A percentile compares a stretch with the other conserved stretches of the same genome.
Evolutionary conservation across 2,113 vertebrate species (phyloP).

Genomic region (Setophaga coronata): DNA sequence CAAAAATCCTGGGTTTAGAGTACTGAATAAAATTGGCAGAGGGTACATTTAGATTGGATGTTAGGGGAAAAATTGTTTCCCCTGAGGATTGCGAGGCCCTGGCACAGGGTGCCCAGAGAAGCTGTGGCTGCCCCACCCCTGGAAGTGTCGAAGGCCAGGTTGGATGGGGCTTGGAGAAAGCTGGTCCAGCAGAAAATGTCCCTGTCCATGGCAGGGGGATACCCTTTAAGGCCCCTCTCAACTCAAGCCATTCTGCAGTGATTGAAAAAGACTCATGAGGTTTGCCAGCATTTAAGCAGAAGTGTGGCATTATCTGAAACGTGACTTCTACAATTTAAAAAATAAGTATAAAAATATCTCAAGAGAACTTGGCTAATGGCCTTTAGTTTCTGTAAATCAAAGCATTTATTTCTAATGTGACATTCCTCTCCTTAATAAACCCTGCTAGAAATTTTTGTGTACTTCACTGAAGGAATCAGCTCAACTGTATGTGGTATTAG

Average conservation of each 20-base stretch:
- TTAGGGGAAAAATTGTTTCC: too few species aligned
- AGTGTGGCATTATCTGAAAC: not conserved
- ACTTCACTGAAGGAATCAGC: not conserved
- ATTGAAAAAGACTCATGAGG: not conserved
- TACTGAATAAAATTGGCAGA: too few species aligned
- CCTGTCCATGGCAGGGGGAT: not conserved
- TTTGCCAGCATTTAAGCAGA: not conserved
- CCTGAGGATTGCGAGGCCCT: not conserved
- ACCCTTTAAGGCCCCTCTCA: not conserved
- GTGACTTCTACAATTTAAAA: not conserved
- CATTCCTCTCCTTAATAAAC: not conserved
- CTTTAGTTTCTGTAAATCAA: not conserved
- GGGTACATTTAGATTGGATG: not conserved
- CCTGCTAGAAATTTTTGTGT: not conserved
- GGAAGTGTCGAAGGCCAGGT: not conserved
- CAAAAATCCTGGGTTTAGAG: rapidly evolving
- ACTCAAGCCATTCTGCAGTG: rapidly evolving
- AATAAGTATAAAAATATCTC: not conserved
- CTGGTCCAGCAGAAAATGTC: not conserved
- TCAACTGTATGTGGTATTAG: not conserved
- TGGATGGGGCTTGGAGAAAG: not conserved
- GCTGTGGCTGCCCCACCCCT: not conserved
- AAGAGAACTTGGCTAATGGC: not conserved
- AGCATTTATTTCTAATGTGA: not conserved
- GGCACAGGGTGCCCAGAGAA: too few species aligned